Evolutionary conservation across 2,888 invertebrate species (phyloP).

Genomic region (Hylaea fasciaria): DNA sequence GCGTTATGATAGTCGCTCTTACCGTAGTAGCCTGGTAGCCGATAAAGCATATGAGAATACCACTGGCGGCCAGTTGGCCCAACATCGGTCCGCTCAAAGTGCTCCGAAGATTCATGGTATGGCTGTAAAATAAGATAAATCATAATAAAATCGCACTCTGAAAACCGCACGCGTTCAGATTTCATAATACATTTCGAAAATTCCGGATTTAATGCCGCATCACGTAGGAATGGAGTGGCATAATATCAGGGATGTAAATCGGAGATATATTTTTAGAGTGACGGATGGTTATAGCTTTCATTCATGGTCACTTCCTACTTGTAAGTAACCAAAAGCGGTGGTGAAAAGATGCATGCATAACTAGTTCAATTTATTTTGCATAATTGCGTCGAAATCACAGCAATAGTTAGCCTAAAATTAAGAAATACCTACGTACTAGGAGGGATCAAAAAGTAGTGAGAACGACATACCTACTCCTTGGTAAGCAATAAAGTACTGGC

Average conservation of each 20-base stretch:
- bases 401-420: too few relatives aligned
- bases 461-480: too few relatives aligned
- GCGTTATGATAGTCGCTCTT: slow-evolving; percentile 25
- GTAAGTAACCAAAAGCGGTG: background rate
- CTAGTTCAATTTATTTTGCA: too few relatives aligned
- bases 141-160: slow-evolving; percentile 9
- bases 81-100: slow-evolving; percentile 72
- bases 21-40: slow-evolving; percentile 74
- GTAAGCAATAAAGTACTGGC: too few relatives aligned
- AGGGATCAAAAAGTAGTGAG: too few relatives aligned
- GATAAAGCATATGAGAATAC: slow-evolving; percentile 70
- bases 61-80: slow-evolving; percentile 68
- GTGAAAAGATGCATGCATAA: too few relatives aligned
- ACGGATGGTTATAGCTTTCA: slow-evolving; percentile 6
- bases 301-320: too few relatives aligned
- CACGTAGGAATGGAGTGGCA: slow-evolving; percentile 15
- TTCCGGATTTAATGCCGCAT: slow-evolving; percentile 19
- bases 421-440: too few relatives aligned
- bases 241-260: slow-evolving; percentile 26
- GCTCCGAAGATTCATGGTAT: slow-evolving; percentile 59
- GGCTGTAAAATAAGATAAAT: slow-evolving; percentile 50
- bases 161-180: slow-evolving; percentile 15
- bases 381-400: too few relatives aligned
- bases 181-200: slow-evolving; percentile 17
- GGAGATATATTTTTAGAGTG: slow-evolving; percentile 20